Evolutionary conservation across 1,140 invertebrate species (phyloP).

Genomic region (Hylaeus volcanicus): DNA sequence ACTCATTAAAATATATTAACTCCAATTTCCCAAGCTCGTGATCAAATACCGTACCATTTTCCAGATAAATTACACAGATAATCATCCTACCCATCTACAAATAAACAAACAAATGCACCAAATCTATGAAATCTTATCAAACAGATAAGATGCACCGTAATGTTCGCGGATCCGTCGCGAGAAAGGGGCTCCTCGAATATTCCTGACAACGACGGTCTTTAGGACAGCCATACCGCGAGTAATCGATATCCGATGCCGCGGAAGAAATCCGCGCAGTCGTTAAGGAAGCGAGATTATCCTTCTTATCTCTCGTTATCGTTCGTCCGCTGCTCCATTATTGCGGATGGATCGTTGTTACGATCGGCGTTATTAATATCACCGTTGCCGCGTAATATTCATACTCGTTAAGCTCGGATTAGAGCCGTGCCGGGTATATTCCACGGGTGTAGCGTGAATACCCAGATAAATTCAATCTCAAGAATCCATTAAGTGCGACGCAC

Average conservation of each 20-base stretch:
- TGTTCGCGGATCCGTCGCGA: too few species aligned
- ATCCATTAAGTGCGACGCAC: constrained; percentile 67
- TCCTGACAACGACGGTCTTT: not conserved
- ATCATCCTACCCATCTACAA: too few species aligned
- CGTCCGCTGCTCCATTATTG: constrained; percentile 45
- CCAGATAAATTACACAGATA: too few species aligned
- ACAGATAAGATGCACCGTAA: too few species aligned
- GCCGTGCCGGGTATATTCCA: constrained; percentile 5
- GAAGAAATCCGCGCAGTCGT: constrained; percentile 48
- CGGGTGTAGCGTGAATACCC: constrained; percentile 48
- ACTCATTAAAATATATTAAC: too few species aligned
- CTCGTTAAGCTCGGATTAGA: constrained; percentile 61
- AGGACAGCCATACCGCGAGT: not conserved
- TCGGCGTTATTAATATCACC: constrained; percentile 60
- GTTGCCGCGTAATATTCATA: constrained; percentile 55
- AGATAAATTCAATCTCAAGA: constrained; percentile 70
- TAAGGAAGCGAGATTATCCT: constrained; percentile 25
- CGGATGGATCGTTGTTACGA: constrained; percentile 33
- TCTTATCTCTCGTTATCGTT: constrained; percentile 31
- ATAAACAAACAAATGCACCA: too few species aligned
- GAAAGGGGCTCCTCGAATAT: too few species aligned
- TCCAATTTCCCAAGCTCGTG: too few species aligned
- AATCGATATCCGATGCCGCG: constrained; percentile 54
- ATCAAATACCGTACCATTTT: too few species aligned
- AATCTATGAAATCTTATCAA: too few species aligned